Conservation (phyloP, 2,113 vertebrate genomes). For the Bungarus multicinctus region DNA sequence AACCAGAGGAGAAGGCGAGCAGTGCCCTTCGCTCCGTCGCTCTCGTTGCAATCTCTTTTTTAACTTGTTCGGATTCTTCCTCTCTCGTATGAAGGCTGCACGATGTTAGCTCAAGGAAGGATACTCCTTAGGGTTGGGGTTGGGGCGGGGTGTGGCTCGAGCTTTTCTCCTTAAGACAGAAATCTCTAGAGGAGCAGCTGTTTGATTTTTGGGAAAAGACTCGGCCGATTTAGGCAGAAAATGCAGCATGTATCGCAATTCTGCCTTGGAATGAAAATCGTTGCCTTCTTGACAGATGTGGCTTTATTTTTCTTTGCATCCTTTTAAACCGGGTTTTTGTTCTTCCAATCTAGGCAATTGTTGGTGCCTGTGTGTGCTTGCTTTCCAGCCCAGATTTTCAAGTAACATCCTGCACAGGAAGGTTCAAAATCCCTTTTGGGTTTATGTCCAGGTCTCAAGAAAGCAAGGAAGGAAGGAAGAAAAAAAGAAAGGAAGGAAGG, state of each 20-base stretch:
- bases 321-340: not conserved
- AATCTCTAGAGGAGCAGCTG: no score
- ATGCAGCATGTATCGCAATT: not conserved
- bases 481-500: no score
- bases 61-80: no score
- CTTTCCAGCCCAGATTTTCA: not conserved
- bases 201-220: not conserved
- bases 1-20: not conserved
- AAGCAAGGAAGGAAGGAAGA: no score
- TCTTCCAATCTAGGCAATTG: not conserved
- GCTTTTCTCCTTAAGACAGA: not conserved
- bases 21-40: not conserved
- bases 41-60: not conserved
- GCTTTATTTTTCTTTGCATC: not conserved
- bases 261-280: not conserved
- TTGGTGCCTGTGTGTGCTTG: not conserved
- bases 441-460: not conserved
- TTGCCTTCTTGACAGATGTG: not conserved
- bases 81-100: rapidly evolving
- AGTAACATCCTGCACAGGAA: no score
- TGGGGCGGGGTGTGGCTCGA: not conserved
- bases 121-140: no score
- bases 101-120: not conserved
- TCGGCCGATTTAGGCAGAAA: not conserved
- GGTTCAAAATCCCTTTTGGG: not conserved